Percentiles rank a stretch among this genome's conserved stretches.
Conservation (phyloP, 2,888 invertebrate genomes). For the Drosophila anceps region DNA sequence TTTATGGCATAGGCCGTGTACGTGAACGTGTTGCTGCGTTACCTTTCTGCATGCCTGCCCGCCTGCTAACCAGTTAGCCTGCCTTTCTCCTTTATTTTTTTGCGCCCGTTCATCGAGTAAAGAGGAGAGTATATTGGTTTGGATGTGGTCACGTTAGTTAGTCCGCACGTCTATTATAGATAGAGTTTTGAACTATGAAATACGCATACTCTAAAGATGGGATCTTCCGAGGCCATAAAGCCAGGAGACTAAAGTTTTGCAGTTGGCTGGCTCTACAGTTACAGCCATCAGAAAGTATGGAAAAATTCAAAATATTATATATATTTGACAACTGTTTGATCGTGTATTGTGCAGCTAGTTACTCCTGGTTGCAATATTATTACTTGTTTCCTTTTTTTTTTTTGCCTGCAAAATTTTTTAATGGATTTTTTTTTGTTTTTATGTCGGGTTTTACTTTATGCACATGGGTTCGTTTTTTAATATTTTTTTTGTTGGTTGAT, state of each 20-base stretch:
- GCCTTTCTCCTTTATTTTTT: slow-evolving; percentile 3
- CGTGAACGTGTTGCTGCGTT: slow-evolving; percentile 63
- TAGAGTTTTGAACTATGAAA: neutral
- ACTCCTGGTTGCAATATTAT: slow-evolving; percentile 3
- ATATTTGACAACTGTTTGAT: neutral
- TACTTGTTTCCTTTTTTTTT: slow-evolving; percentile 50
- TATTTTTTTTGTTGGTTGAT: slow-evolving; percentile 20
- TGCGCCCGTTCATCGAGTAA: neutral
- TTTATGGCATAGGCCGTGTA: slow-evolving; percentile 34
- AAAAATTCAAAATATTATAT: too few relatives aligned
- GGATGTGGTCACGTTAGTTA: neutral
- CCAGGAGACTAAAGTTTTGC: too few relatives aligned
- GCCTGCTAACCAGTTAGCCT: neutral
- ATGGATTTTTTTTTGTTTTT: slow-evolving; percentile 67
- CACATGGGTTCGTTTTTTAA: slow-evolving; percentile 44
- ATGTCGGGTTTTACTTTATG: slow-evolving; percentile 60
- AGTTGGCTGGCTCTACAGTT: neutral
- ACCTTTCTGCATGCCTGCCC: slow-evolving; percentile 28
- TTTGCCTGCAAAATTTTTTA: slow-evolving; percentile 68
- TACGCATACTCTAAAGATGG: too few relatives aligned
- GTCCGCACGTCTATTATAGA: neutral
- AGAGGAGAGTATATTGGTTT: neutral
- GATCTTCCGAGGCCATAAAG: too few relatives aligned
- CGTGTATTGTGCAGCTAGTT: neutral
- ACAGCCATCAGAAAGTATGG: too few relatives aligned